Evolutionary conservation across 2,113 vertebrate genomes (phyloP).

Genomic region (Hylia prasina): DNA sequence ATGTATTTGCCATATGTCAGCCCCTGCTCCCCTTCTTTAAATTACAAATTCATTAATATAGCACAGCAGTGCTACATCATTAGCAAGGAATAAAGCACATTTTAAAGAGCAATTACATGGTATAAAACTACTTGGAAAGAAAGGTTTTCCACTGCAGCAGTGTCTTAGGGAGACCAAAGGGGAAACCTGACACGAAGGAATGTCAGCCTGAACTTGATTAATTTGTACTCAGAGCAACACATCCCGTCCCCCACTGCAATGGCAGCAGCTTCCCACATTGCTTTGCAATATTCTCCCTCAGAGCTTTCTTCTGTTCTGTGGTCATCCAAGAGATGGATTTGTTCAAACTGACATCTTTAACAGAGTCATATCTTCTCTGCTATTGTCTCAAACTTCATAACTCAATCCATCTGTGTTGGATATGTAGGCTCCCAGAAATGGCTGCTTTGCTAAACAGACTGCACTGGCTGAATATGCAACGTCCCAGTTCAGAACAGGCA

Average conservation of each 20-base stretch:
- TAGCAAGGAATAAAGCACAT: conserved; percentile 27
- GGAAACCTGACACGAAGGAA: conserved; percentile 43
- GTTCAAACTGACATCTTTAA: background rate
- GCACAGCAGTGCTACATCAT: background rate
- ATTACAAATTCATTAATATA: conserved; percentile 30
- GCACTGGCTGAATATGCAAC: fast-evolving
- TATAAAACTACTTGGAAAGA: background rate
- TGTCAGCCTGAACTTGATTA: conserved; percentile 51
- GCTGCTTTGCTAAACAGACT: background rate
- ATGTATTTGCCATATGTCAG: conserved; percentile 22
- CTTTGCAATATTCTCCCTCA: background rate
- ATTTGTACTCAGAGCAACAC: background rate
- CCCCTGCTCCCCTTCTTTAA: background rate
- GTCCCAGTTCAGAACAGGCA: fast-evolving
- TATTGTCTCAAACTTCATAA: background rate
- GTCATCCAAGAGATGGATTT: background rate
- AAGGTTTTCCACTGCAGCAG: background rate
- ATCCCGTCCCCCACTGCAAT: background rate
- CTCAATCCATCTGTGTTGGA: background rate
- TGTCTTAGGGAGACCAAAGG: conserved; percentile 19
- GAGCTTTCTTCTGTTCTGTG: background rate
- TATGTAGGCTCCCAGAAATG: background rate
- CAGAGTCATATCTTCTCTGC: background rate
- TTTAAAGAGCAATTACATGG: conserved; percentile 21
- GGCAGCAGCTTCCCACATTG: background rate